A percentile compares a stretch with the other conserved stretches of the same genome.
phyloP scores from a whole-genome alignment of 2,888 invertebrate genomes.

The Blastobasis lacticolella region DNA sequence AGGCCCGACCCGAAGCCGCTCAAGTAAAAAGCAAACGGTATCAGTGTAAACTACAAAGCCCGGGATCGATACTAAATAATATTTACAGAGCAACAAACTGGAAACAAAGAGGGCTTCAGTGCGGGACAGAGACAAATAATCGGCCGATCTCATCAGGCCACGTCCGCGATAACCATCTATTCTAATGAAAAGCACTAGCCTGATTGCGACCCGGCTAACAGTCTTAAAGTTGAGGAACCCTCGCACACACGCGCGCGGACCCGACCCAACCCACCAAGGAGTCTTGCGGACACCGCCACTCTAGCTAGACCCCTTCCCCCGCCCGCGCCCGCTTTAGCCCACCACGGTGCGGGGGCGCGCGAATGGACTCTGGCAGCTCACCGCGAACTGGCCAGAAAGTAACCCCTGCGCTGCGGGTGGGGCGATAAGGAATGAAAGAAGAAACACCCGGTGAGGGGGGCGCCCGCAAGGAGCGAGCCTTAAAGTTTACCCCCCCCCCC shows the following conservation, averaged over 20 bases:
- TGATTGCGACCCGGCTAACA: constrained; percentile 70
- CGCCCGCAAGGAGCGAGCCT: constrained; percentile 43
- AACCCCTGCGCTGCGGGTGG: constrained; percentile 25
- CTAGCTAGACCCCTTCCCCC: constrained; percentile 24
- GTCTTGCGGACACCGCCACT: constrained; percentile 38
- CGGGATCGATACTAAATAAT: constrained; percentile 21
- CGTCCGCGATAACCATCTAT: constrained; percentile 58
- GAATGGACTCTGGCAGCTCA: constrained; percentile 46
- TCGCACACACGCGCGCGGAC: constrained; percentile 40
- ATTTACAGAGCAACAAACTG: constrained; percentile 20
- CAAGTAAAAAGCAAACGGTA: too few relatives aligned
- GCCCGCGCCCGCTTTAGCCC: constrained; percentile 14
- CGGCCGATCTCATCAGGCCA: constrained; percentile 48
- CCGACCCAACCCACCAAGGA: constrained; percentile 43
- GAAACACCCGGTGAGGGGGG: constrained; percentile 50
- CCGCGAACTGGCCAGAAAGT: constrained; percentile 31
- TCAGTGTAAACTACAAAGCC: too few relatives aligned
- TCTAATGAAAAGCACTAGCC: constrained; percentile 66
- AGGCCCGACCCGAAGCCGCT: too few relatives aligned
- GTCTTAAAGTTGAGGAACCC: constrained; percentile 63
- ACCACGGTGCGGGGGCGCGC: constrained; percentile 18
- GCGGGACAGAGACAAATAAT: constrained; percentile 40
- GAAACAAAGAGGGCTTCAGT: constrained; percentile 18
- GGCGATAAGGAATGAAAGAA: constrained; percentile 62
- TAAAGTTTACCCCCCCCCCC: constrained; percentile 54